A percentile compares a stretch with the other conserved stretches of the same genome.
phyloP scores from a whole-genome alignment of 1,140 invertebrate species.

The Druon quercuslanigerum region DNA sequence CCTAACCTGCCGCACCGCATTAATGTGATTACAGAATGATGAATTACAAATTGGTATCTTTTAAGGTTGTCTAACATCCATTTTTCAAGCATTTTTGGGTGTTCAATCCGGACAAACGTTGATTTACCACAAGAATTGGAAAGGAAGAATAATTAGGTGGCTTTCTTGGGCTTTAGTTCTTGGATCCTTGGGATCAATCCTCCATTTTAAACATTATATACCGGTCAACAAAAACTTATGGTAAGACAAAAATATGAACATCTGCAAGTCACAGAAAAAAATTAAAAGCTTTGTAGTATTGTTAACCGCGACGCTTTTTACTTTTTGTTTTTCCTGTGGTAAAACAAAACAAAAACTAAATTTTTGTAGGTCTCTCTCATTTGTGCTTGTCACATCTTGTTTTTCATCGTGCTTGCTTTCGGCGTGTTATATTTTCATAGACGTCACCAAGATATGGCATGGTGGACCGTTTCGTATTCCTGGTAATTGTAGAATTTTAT shows the following conservation, averaged over 20 bases:
- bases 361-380: slow-evolving; percentile 87
- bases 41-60: slow-evolving; percentile 30
- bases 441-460: slow-evolving; percentile 85
- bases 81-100: slow-evolving; percentile 81
- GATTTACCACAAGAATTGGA: slow-evolving; percentile 75
- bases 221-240: slow-evolving; percentile 96
- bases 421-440: slow-evolving; percentile 87
- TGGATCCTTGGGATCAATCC: slow-evolving; percentile 73
- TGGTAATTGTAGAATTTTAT: slow-evolving; percentile 65
- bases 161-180: slow-evolving; percentile 78
- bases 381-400: slow-evolving; percentile 85
- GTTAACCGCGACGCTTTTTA: too few relatives aligned
- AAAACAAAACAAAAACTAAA: not conserved
- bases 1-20: too few relatives aligned
- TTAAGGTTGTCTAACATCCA: slow-evolving; percentile 77
- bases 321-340: not conserved
- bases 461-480: slow-evolving; percentile 88
- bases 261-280: slow-evolving; percentile 27
- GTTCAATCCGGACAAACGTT: slow-evolving; percentile 82
- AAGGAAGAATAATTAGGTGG: slow-evolving; percentile 81
- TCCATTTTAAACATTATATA: slow-evolving; percentile 81
- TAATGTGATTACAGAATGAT: too few relatives aligned
- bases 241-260: slow-evolving; percentile 62
- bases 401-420: slow-evolving; percentile 85
- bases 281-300: slow-evolving; percentile 12